phyloP scores from a whole-genome alignment of 2,113 vertebrate species.

The Microcebus tavaratra region DNA sequence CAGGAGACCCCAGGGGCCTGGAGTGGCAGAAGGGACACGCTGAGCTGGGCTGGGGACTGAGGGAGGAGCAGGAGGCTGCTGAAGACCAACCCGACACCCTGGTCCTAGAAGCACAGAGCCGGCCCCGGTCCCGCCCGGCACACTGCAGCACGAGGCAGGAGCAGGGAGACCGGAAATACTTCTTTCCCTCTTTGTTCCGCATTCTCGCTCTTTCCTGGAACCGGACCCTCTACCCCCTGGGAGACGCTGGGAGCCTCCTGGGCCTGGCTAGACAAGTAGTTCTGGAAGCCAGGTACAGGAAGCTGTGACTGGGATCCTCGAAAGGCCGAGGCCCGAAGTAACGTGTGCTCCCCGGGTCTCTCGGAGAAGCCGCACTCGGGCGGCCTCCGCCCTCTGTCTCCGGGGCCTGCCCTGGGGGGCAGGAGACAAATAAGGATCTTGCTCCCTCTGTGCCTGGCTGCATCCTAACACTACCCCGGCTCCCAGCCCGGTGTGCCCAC shows the following conservation, averaged over 20 bases:
- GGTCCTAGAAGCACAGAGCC: background rate
- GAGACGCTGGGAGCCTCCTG: background rate
- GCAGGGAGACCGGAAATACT: background rate
- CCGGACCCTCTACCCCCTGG: background rate
- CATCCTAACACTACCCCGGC: background rate
- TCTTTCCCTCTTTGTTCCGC: background rate
- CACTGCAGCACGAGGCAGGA: background rate
- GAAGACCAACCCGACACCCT: background rate
- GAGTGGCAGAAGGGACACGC: background rate
- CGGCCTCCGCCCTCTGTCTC: background rate
- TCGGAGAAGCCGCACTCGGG: background rate
- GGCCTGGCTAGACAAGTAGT: background rate
- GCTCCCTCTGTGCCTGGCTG: background rate
- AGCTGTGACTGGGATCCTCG: background rate
- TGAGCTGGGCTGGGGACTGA: too few species aligned
- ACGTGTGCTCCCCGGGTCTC: background rate
- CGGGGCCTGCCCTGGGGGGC: background rate
- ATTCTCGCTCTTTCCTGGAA: background rate
- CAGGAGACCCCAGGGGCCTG: background rate
- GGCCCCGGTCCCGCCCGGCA: too few species aligned
- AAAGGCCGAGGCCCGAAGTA: background rate
- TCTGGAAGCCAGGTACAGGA: background rate
- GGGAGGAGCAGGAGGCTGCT: background rate
- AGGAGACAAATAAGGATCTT: background rate
- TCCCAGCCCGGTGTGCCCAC: background rate